Percentiles rank a stretch among this genome's conserved stretches.
phyloP scores from a whole-genome alignment of 2,888 invertebrate species.

The Netelia melanura region DNA sequence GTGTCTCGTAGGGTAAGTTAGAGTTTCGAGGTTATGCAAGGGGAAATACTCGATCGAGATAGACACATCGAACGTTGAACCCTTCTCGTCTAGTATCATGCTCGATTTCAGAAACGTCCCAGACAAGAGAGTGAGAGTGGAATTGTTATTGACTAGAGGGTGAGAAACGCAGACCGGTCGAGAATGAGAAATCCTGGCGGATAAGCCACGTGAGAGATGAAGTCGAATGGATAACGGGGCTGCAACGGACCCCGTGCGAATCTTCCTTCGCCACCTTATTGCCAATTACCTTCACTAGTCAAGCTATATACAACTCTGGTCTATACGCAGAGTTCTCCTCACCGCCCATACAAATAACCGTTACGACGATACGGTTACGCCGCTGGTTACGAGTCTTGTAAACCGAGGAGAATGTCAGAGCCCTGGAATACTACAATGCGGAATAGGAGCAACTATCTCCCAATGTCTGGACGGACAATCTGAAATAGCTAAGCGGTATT shows the following conservation, averaged over 20 bases:
- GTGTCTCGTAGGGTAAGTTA: too few species aligned
- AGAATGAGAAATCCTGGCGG: conserved; percentile 30
- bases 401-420: conserved; percentile 45
- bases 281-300: conserved; percentile 68
- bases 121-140: background rate
- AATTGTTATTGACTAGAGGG: conserved; percentile 33
- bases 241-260: conserved; percentile 41
- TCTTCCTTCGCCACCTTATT: conserved; percentile 65
- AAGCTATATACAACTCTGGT: conserved; percentile 3
- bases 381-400: conserved; percentile 69
- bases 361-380: conserved; percentile 70
- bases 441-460: too few species aligned
- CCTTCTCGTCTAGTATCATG: conserved; percentile 20
- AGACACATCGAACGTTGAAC: conserved; percentile 30
- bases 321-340: conserved; percentile 52
- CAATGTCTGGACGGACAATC: too few species aligned
- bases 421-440: too few species aligned
- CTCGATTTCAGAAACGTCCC: background rate
- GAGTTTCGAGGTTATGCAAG: too few species aligned
- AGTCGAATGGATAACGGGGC: conserved; percentile 19
- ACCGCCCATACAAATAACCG: conserved; percentile 66
- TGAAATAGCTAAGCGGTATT: too few species aligned
- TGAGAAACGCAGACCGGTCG: conserved; percentile 22
- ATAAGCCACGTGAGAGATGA: conserved; percentile 33
- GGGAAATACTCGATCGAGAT: conserved; percentile 4